phyloP scores from a whole-genome alignment of 2,888 invertebrate species.

The Callyntrura guangdongensis region DNA sequence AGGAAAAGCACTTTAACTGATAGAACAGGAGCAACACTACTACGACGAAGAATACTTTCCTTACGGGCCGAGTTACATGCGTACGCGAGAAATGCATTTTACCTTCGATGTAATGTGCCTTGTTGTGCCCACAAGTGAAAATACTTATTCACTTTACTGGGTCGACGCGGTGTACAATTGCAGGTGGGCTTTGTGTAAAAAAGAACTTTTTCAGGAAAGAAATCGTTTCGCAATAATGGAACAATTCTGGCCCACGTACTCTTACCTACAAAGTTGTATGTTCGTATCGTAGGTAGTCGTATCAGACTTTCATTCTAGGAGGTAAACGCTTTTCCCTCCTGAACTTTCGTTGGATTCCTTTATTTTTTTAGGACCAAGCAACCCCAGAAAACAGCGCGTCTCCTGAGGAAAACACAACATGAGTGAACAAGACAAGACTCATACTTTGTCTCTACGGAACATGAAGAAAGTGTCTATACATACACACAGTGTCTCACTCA shows the following conservation, averaged over 20 bases:
- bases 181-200: neutral
- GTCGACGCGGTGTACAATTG: neutral
- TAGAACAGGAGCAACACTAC: slow-evolving; percentile 3
- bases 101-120: neutral
- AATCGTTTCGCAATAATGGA: slow-evolving; percentile 29
- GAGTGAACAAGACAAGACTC: slow-evolving; percentile 58
- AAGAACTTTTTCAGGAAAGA: slow-evolving; percentile 3
- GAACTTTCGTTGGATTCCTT: slow-evolving; percentile 40
- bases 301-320: neutral
- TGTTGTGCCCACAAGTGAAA: slow-evolving; percentile 13
- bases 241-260: neutral
- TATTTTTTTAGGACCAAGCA: slow-evolving; percentile 31
- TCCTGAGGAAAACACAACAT: slow-evolving; percentile 18
- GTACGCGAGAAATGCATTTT: neutral
- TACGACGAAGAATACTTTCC: neutral
- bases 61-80: slow-evolving; percentile 17
- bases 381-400: slow-evolving; percentile 10
- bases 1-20: slow-evolving; percentile 42
- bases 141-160: slow-evolving; percentile 38
- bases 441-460: slow-evolving; percentile 36
- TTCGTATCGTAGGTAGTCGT: neutral
- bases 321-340: neutral
- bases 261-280: neutral
- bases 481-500: neutral
- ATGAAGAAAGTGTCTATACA: neutral